These are phyloP conservation scores for Beaufortia kweichowensis DNA, from an alignment of 2,113 vertebrate genomes.

Conservation along the genomic window DNA sequence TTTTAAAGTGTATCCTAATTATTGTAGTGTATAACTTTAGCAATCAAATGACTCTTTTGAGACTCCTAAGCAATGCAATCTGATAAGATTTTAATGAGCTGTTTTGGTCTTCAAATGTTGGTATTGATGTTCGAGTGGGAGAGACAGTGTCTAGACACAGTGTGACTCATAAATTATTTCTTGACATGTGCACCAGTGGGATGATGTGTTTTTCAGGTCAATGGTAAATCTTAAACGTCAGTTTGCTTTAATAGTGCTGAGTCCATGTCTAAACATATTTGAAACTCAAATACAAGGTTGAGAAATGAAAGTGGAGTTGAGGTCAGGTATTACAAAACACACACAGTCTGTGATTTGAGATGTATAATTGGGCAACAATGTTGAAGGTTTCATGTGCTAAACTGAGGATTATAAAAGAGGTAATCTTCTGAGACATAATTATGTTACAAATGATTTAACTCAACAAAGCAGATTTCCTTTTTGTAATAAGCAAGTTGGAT, in stretches of 20 bases:
- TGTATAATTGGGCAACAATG: constrained; percentile 38
- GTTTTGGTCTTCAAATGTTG: constrained; percentile 14
- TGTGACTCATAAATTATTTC: constrained; percentile 11
- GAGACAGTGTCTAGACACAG: constrained; percentile 23
- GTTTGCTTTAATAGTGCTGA: background rate
- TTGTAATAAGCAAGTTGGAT: constrained; percentile 11
- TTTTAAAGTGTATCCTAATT: background rate
- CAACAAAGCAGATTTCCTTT: background rate
- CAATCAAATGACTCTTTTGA: background rate
- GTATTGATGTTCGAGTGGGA: background rate
- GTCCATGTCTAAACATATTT: background rate
- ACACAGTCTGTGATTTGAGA: constrained; percentile 10
- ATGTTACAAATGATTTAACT: background rate
- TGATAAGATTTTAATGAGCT: background rate
- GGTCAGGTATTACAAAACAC: background rate
- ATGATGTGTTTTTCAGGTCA: background rate
- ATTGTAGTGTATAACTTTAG: background rate
- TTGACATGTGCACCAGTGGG: constrained; percentile 22
- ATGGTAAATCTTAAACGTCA: background rate
- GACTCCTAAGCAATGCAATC: background rate
- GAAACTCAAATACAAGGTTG: background rate
- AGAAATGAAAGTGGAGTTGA: background rate
- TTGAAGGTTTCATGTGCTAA: constrained; percentile 21
- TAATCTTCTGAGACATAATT: background rate
- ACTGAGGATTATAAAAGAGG: constrained; percentile 28